These are phyloP conservation scores for Gnathonemus longibarbis DNA, from an alignment of 2,113 vertebrate species.

Conservation along the genomic window DNA sequence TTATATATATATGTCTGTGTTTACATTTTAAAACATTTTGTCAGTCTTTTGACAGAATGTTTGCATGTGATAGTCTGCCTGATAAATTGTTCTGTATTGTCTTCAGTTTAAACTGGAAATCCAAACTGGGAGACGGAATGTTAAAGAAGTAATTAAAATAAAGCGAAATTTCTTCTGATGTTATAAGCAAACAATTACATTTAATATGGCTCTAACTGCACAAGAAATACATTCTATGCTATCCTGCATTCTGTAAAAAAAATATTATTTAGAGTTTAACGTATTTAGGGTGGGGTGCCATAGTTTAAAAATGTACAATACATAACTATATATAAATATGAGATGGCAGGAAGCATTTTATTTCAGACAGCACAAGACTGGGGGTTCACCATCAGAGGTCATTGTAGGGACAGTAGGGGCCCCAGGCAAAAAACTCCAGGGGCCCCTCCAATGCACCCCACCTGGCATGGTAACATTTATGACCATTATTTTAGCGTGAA, in stretches of 20 bases:
- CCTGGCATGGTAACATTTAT: background rate
- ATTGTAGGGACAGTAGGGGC: background rate
- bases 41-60: background rate
- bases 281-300: background rate
- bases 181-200: background rate
- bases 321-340: background rate
- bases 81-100: slow-evolving; percentile 4
- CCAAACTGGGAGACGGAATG: background rate
- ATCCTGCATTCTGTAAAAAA: background rate
- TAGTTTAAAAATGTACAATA: background rate
- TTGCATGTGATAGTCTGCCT: slow-evolving; percentile 10
- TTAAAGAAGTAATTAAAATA: slow-evolving; percentile 6
- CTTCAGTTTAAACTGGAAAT: slow-evolving; percentile 13
- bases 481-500: background rate
- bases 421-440: background rate
- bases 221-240: background rate
- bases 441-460: too few species aligned
- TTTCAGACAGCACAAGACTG: background rate
- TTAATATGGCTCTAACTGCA: background rate
- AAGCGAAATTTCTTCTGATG: background rate
- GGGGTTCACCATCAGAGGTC: background rate
- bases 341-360: background rate
- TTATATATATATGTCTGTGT: background rate
- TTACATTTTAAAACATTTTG: slow-evolving; percentile 9
- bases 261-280: background rate